Percentiles rank a stretch among this genome's conserved stretches.
These are phyloP conservation scores for Callimorpha dominula DNA, from an alignment of 2,888 invertebrate genomes.

Conservation along the genomic window DNA sequence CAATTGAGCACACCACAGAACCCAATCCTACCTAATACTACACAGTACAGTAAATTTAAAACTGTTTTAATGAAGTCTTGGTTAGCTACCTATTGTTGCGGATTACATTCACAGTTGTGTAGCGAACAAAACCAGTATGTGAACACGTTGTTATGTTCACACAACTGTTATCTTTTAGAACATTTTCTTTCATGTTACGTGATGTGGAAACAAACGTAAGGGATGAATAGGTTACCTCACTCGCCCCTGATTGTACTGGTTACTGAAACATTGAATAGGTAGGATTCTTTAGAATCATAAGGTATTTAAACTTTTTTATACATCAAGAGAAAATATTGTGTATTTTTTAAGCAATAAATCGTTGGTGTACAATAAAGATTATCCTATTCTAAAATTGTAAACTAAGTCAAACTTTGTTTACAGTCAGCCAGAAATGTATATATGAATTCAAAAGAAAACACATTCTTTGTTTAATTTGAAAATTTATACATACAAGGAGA, in stretches of 20 bases:
- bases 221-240: slow-evolving; percentile 25
- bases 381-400: no score
- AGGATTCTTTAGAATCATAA: background rate
- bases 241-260: slow-evolving; percentile 29
- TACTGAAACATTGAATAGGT: slow-evolving; percentile 32
- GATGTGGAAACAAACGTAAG: slow-evolving; percentile 35
- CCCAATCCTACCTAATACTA: background rate
- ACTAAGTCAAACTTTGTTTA: no score
- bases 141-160: slow-evolving; percentile 8
- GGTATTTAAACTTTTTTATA: background rate
- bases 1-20: background rate
- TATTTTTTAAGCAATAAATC: no score
- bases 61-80: background rate
- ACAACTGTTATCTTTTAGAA: slow-evolving; percentile 19
- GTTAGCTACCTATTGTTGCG: background rate
- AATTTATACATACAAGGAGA: no score
- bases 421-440: no score
- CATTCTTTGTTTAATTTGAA: no score
- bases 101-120: no score
- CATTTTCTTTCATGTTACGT: slow-evolving; percentile 30
- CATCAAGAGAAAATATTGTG: no score
- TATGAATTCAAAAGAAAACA: no score
- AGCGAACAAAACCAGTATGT: slow-evolving; percentile 1
- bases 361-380: no score
- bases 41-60: background rate